phyloP scores from a whole-genome alignment of 64 coral and sea anemone genomes.

The Porites lutea region DNA sequence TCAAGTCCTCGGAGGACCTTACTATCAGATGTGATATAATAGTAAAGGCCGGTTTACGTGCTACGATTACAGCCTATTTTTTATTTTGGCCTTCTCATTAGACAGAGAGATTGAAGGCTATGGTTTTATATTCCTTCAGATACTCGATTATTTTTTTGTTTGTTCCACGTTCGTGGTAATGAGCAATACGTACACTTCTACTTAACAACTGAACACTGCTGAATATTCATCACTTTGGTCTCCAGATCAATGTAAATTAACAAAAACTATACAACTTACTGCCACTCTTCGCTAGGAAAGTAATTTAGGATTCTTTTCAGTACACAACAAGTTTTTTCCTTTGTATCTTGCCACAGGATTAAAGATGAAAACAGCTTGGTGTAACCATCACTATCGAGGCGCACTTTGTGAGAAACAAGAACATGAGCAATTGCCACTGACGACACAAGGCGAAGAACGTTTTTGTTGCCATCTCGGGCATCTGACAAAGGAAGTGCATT shows the following conservation, averaged over 20 bases:
- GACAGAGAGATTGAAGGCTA: too few relatives aligned
- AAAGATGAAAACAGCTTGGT: conserved; percentile 44
- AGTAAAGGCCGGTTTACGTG: too few relatives aligned
- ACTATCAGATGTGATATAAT: too few relatives aligned
- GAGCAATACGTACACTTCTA: too few relatives aligned
- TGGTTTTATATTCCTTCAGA: too few relatives aligned
- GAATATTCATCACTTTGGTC: too few relatives aligned
- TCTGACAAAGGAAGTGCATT: background rate
- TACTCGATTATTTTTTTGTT: too few relatives aligned
- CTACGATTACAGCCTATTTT: too few relatives aligned
- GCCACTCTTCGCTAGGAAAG: background rate
- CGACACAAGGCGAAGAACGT: background rate
- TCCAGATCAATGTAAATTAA: background rate
- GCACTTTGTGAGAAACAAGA: background rate
- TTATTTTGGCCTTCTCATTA: too few relatives aligned
- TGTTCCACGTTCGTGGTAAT: too few relatives aligned
- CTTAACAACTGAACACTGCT: too few relatives aligned
- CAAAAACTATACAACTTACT: conserved; percentile 24
- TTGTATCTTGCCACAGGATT: background rate
- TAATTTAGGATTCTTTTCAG: background rate
- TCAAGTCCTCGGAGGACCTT: too few relatives aligned
- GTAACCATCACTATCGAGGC: background rate
- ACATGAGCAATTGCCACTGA: conserved; percentile 9
- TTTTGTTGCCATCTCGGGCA: background rate
- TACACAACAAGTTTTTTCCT: background rate